Evolutionary conservation across 2,113 vertebrate species (phyloP).

Genomic region (Daboia siamensis): DNA sequence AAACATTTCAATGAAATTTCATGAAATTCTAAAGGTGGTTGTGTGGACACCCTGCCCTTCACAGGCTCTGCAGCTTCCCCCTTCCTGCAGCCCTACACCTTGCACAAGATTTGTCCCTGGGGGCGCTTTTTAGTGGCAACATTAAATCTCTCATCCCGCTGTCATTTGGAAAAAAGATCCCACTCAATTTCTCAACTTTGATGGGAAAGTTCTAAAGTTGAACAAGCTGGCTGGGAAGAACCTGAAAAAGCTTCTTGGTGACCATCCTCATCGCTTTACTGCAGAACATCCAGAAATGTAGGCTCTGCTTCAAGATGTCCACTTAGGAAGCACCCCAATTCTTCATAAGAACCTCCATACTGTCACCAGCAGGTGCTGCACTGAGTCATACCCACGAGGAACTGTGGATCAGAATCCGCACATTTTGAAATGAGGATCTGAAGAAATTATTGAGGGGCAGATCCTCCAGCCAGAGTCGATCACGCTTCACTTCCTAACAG

Average conservation of each 20-base stretch:
- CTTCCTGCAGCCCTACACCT: not conserved
- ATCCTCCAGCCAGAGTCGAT: not conserved
- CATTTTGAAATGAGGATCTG: not conserved
- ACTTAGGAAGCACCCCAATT: not conserved
- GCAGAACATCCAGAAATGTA: not conserved
- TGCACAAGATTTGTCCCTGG: not conserved
- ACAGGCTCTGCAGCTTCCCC: not conserved
- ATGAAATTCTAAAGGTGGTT: not conserved
- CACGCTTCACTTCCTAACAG: not conserved
- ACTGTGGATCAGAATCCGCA: not conserved
- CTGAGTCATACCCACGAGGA: not conserved
- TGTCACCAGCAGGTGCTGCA: not conserved
- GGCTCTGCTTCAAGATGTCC: not conserved
- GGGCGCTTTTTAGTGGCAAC: not conserved
- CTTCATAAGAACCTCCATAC: not conserved
- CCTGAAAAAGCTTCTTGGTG: not conserved
- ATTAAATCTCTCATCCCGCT: not conserved
- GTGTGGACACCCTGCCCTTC: not conserved
- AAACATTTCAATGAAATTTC: not conserved
- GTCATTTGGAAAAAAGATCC: not conserved
- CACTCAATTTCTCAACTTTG: not conserved
- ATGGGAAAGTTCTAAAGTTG: not conserved
- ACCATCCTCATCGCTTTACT: not conserved
- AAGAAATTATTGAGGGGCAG: not conserved
- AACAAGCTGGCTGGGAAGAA: not conserved